Base-by-base conservation (phyloP, 1,140 invertebrate species). In the Microplitis mediator region DNA sequence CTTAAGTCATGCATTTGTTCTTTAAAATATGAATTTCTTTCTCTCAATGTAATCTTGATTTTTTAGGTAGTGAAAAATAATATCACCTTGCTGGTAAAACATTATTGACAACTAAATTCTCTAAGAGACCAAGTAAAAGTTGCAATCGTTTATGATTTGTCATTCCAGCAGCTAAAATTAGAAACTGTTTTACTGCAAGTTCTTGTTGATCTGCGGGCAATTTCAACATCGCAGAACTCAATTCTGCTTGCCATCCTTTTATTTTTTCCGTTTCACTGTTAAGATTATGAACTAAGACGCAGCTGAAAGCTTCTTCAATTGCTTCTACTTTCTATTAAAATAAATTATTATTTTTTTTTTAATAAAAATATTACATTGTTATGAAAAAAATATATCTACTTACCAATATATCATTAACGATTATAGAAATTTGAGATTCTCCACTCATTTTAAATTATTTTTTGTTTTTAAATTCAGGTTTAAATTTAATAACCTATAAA, bases 301-400 rank as follows among this genome's bases (percentile, higher is more conserved):
- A 94, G 83, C 93, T 93, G 78, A 97, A 97, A 0, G 93, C 93
- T 85, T 95, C 94, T 81, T 96, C 95, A 56, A 96, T 92, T 2
- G 91, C 88, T 81, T 96, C 94, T 3, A 95, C 92, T 86, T 90
- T 91, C 92, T 95, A 68, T 85, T 87, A 75, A 71, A 72, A 75
- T 75, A 75, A 36, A 52, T 35, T 9, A 52, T 16, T 66, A 34
- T 56, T 58, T 51, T 64, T 58, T 35, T 11, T 56, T 64, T 13
- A 73, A 32, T 39, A 36, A 58, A 9, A 35, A 35, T 52, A 32
- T 36, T 34, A 9, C 62, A 72, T 51, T 50, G 16, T 68, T 13
- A 35, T 13, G 71, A 62, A 66, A 69, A 36, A 66, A 65, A 60
- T 63, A 68, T 64, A 65, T 51, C 4, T 54, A 87, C 87, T 89